Base-by-base conservation (phyloP, 2,113 vertebrate species). In the Lontra canadensis region DNA sequence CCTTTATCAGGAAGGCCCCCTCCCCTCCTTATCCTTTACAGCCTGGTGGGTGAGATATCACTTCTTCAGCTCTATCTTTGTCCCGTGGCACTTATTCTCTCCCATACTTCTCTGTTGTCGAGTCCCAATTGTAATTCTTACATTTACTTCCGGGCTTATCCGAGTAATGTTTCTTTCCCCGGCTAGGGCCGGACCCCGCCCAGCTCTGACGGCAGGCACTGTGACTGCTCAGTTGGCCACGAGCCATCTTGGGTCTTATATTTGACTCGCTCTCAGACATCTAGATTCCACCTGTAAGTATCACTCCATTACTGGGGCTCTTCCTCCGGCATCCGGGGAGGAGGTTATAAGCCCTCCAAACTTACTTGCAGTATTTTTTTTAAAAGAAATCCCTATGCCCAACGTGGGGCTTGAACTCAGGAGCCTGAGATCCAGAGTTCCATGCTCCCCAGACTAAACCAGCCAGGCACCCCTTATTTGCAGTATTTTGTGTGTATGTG, bases 191-290 rank as follows among this genome's bases (percentile, higher is more conserved):
- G 39, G 57, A 7, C 39, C 21, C 71, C 31, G 61, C 25, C 61
- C 31, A 4, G n/a, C 25, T 61, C 18, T 13, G 44, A 12, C 2
- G 0, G 10, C 15, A 3, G 25, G 23, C 36, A 2, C 2, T 52
- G 71, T 12, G 49, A 21, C 47, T 61, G 20, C 0, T 29, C 49
- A 4, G 25, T 42, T 14, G 57, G 31, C 52, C 55, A 29, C 3
- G 52, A 63, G 52, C 18, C 44, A 0, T 39, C 36, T 49, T 3
- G 2, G 36, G 34, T 29, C 67, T 71, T 39, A 57, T n/a, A 31
- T n/a, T 55, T 57, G 74, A 26, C 21, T 93, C 31, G 69, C 52
- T 47, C 52, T 34, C 69, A 65, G 34, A n/a, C 34, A 36, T 20
- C 84, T 44, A 39, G 21, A 13, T 61, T 20, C 29, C n/a, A 55